Base-by-base conservation (phyloP, 1,140 invertebrate species). In the Lepidurus couesii region DNA sequence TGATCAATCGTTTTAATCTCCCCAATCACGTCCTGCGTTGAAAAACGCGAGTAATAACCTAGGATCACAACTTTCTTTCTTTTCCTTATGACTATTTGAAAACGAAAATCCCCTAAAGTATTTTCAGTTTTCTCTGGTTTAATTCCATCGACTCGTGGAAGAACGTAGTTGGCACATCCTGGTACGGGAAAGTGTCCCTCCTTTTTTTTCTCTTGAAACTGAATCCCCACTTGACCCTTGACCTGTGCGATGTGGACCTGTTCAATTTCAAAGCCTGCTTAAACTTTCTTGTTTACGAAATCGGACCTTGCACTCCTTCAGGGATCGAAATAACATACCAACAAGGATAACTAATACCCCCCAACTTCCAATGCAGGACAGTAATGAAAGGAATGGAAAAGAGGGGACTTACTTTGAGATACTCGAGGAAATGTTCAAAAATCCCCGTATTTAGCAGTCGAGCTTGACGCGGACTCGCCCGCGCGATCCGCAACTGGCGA, bases 401-500 rank as follows among this genome's bases (percentile, higher is more conserved):
- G 42, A 16, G 1, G 16, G 16, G 16, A 42, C 44, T 80, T 76
- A 80, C 79, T 74, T 78, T 73, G 24, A 80, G 74, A 75, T 80
- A 75, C n/a, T 76, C 53, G 21, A 44, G 34, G 74, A 80, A 80
- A 53, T 80, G 79, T 11, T 76, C 42, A n/a, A 80, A 79, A 74
- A 81, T 79, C 13, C 77, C 75, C 4, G 16, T 45, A 73, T 73
- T 74, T 47, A 77, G 44, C 6, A 78, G 42, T 13, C 26, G 0
- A 9, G 16, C 43, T 53, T 24, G 73, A 11, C 7, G n/a, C n/a
- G n/a, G 6, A 9, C n/a, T 42, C 45, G 45, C n/a, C 42, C 24
- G 11, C 47, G 43, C 7, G 76, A n/a, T 47, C 76, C 79, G 47
- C 74, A 65, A 7, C 26, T 77, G 16, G 9, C 43, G 34, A 11